A percentile compares a stretch with the other conserved stretches of the same genome.
Evolutionary conservation across 2,113 vertebrate genomes (phyloP).

Genomic region (Hiodon tergisus): DNA sequence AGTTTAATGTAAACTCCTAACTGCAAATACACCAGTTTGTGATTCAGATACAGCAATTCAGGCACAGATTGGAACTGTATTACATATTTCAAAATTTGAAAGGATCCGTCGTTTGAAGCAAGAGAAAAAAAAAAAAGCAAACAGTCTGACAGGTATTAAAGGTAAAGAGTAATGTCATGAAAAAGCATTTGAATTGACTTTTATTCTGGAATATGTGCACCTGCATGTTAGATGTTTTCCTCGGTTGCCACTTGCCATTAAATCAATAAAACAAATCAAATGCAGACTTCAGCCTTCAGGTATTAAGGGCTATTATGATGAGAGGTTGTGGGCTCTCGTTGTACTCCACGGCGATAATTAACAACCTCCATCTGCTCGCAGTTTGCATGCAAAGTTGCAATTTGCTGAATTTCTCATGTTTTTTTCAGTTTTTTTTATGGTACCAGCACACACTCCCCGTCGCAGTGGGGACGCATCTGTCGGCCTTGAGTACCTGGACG

Average conservation of each 20-base stretch:
- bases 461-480: slow-evolving; percentile 49
- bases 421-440: slow-evolving; percentile 38
- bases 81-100: too few species aligned
- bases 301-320: slow-evolving; percentile 22
- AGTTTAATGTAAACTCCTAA: too few species aligned
- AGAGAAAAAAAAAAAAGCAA: too few species aligned
- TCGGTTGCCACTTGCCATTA: slow-evolving; percentile 47
- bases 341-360: slow-evolving; percentile 66
- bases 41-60: too few species aligned
- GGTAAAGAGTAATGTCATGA: background rate
- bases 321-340: slow-evolving; percentile 38
- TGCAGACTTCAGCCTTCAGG: slow-evolving; percentile 49
- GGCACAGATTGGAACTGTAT: too few species aligned
- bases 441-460: slow-evolving; percentile 46
- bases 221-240: slow-evolving; percentile 45
- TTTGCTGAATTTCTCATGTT: slow-evolving; percentile 66
- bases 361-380: slow-evolving; percentile 68
- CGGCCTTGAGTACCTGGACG: slow-evolving; percentile 67
- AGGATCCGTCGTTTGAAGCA: too few species aligned
- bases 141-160: too few species aligned
- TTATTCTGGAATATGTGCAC: slow-evolving; percentile 44
- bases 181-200: slow-evolving; percentile 23
- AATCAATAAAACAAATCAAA: slow-evolving; percentile 60
- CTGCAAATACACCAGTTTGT: too few species aligned
- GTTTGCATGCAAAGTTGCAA: slow-evolving; percentile 68